Evolutionary conservation across 2,888 invertebrate genomes (phyloP), one percentile per base, ranked within the genome.

Genomic region (Panopea generosa): DNA sequence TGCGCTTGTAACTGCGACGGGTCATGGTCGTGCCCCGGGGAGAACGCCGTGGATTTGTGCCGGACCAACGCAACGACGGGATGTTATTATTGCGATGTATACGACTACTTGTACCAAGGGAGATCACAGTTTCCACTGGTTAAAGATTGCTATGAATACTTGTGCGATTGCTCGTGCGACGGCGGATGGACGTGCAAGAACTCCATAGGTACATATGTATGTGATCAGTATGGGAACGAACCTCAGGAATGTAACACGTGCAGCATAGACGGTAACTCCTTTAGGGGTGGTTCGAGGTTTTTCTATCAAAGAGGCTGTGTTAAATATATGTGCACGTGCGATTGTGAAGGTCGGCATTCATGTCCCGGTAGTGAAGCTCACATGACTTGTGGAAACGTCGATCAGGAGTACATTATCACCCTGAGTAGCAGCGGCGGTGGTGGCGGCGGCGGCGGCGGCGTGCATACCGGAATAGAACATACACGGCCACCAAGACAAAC

Each of bases 121-220:
- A 83, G 82, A 43, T 75, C 85, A 1, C 61, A 71, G 4, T 90
- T 90, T 74, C 72, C 79, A 20, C 72, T 87, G 11, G 79, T 80
- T 2, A 70, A 85, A 22, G 86, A 84, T 2, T 90, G 90, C 61
- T 83, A 80, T 38, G 60, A 79, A 59, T 90, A 86, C 43, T 63
- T 73, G 16, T 90, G 90, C 60, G 69, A 69, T 0, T 90, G 90
- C 67, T 78, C 78, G 24, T 90, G 90, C 69, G 86, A 89, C 38
- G 90, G 90, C 1, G 84, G 86, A 22, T 89, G 88, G 88, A 76
- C 80, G 11, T 83, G 83, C 49, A 61, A 63, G 27, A 47, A 80
- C 43, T 59, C 80, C 7, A 62, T 22, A 9, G 80, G 80, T 6
- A 14, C 49, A 22, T 74, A 70, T 22, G 20, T 62, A 1, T 81